Base-by-base conservation (phyloP, 2,888 invertebrate genomes). In the Criorhina ranunculi region DNA sequence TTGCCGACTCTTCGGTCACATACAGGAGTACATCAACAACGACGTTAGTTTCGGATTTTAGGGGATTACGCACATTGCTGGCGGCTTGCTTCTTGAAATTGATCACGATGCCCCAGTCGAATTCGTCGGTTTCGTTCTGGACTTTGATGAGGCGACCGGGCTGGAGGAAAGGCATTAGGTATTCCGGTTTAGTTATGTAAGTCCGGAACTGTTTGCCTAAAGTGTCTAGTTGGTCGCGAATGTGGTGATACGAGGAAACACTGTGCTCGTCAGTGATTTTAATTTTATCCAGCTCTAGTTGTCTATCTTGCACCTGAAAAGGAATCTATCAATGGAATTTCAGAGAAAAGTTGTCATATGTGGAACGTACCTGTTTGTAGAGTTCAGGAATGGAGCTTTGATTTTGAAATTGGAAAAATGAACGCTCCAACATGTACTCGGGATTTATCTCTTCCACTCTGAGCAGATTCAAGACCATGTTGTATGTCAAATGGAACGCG, bases 361-460 rank as follows among this genome's bases (percentile, higher is more conserved):
- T 24, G 4, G 93, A 42, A 95, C 93, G 31, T 73, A 83, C 83
- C 91, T 98, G 95, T 87, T 97, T 95, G 89, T 96, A 95, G 11
- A 99, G 93, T 49, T 95, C 95, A 0, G 99, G 99, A 89, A 99
- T 97, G 12, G 96, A 94, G 0, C 98, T 95, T 92, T 98, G 99
- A 93, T 99, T 99, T 93, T 99, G 99, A 90, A 99, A 99, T 92
- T 99, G 99, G 92, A 96, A 98, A 93, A 99, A 99, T 88, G 98
- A 98, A 86, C 98, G 94, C 90, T 99, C 99, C 90, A 99, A 93
- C 98, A 99, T 99, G 90, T 98, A 99, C 91, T 99, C 99, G 0
- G 99, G 99, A 93, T 99, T 99, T 70, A 99, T 99, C 93, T 99
- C 99, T 92, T 99, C 99, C 0, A 99, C 99, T 87, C 99, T 93